Base-by-base conservation (phyloP, 2,113 vertebrate genomes). In the Eidolon helvum region DNA sequence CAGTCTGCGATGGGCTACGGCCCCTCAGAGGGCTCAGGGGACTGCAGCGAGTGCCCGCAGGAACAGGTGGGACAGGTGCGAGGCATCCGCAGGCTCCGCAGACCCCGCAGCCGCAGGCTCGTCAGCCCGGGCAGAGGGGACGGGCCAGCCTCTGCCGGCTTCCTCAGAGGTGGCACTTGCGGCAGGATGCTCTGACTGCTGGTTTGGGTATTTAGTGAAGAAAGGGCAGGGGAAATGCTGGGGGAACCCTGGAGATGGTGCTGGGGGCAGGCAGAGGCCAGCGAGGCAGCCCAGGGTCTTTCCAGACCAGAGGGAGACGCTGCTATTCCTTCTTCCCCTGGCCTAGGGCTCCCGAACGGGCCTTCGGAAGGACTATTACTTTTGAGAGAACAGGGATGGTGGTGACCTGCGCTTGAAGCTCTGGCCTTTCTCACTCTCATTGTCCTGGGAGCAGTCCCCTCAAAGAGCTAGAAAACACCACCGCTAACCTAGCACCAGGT, bases 81-180 rank as follows among this genome's bases (percentile, higher is more conserved):
- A 1, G 7, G 55, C 74, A 50, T 55, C 16, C 0, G 69, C 79
- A 45, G 66, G 26, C 63, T 61, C 2, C 0, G 53, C 26, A n/a
- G n/a, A n/a, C n/a, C n/a, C n/a, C n/a, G 55, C 74, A 50, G 45
- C 16, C 0, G 69, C 79, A 45, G 66, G 26, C 63, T 61, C 2
- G 0, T 40, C 26, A 7, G 50, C 33, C 57, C 33, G 26, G 59
- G 38, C 38, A 45, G 21, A n/a, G 79, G 28, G 75, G 30, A 18
- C 5, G 1, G 71, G 71, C 71, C 4, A 26, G 71, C 1, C 71
- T 69, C 78, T 4, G 0, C 40, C 3, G n/a, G 19, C 43, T 61
- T 28, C n/a, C 24, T 21, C 2, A 0, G 59, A 38, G 61, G 33
- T 0, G 10, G 66, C 7, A 12, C 30, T 59, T 45, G 18, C 38